These are phyloP conservation scores for Cyprinodon tularosa DNA, from an alignment of 2,113 vertebrate genomes.

Conservation along the genomic window DNA sequence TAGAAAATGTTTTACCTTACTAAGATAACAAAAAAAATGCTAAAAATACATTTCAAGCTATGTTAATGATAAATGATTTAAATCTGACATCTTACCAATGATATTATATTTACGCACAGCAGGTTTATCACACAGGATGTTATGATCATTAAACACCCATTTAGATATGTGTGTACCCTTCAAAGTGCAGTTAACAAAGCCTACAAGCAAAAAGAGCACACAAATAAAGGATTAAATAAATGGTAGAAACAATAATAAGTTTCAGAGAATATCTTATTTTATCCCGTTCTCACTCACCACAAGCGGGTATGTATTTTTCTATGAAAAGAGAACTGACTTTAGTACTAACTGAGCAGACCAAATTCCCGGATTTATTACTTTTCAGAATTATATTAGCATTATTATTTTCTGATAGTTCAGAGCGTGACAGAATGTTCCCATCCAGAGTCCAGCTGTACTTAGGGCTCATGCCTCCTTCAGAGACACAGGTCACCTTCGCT, in stretches of 20 bases:
- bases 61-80: background rate
- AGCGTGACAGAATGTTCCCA: slow-evolving; percentile 28
- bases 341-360: slow-evolving; percentile 43
- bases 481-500: slow-evolving; percentile 9
- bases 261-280: background rate
- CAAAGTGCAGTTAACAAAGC: background rate
- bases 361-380: slow-evolving; percentile 28
- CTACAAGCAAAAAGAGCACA: background rate
- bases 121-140: background rate
- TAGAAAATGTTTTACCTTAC: background rate
- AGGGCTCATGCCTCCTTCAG: slow-evolving; percentile 46
- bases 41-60: background rate
- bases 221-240: background rate
- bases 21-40: background rate
- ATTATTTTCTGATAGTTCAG: slow-evolving; percentile 9
- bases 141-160: background rate
- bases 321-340: background rate
- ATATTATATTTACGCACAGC: background rate
- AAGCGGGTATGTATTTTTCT: background rate
- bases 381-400: background rate
- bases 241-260: background rate
- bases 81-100: background rate
- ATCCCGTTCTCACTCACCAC: background rate
- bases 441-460: slow-evolving; percentile 63
- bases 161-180: background rate